Evolutionary conservation across 2,797 vertebrate species (phyloP).

Genomic region (Sebastes goodei): DNA sequence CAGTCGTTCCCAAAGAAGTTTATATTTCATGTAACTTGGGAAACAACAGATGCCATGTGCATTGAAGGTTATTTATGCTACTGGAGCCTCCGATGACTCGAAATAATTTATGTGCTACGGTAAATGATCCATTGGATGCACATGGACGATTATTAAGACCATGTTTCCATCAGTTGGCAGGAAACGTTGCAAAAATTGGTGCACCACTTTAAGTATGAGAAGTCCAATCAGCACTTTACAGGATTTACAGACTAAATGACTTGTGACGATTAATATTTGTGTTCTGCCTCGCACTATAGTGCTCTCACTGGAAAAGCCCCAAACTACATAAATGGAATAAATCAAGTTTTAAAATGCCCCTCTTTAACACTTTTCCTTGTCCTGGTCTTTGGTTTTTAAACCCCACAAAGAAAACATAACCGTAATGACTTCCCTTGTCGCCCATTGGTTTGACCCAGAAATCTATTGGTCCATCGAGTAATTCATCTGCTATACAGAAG

Average conservation of each 20-base stretch:
- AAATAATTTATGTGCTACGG: neutral
- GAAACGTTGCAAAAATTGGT: neutral
- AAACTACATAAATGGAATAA: neutral
- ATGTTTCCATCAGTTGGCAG: neutral
- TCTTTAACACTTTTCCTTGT: neutral
- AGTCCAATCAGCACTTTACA: slow-evolving; percentile 6
- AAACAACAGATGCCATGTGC: neutral
- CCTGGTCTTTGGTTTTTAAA: neutral
- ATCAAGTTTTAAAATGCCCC: neutral
- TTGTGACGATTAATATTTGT: slow-evolving; percentile 25
- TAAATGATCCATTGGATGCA: neutral
- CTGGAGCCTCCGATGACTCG: neutral
- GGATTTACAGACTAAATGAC: slow-evolving; percentile 11
- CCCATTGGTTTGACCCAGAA: neutral
- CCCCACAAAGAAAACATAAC: neutral
- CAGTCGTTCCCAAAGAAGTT: neutral
- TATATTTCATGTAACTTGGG: slow-evolving; percentile 4
- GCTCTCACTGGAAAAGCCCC: neutral
- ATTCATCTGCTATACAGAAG: neutral
- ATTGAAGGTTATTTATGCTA: neutral
- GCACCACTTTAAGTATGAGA: neutral
- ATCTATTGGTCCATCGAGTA: neutral
- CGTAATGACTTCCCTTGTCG: neutral
- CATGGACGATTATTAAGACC: neutral
- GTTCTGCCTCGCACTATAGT: neutral